Conservation (phyloP, 2,113 vertebrate genomes). For the Psilopogon haemacephalus region DNA sequence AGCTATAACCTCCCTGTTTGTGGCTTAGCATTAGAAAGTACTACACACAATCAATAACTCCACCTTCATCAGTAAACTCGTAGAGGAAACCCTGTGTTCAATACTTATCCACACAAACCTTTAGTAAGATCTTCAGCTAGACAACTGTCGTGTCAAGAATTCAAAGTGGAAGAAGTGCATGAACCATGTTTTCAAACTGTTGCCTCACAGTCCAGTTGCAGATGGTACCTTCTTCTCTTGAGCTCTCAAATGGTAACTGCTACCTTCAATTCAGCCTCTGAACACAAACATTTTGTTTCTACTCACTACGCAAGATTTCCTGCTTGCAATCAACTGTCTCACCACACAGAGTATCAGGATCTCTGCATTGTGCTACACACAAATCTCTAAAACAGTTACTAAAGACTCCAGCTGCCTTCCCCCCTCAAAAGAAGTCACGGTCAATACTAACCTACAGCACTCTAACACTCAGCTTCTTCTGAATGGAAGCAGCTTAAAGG, state of each 20-base stretch:
- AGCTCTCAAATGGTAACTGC: neutral
- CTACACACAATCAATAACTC: neutral
- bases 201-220: neutral
- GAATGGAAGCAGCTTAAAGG: neutral
- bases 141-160: conserved; percentile 5
- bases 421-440: neutral
- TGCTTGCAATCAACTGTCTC: neutral
- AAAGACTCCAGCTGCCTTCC: neutral
- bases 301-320: neutral
- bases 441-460: neutral
- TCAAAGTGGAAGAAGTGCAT: neutral
- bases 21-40: neutral
- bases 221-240: neutral
- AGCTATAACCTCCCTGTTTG: neutral
- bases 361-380: neutral
- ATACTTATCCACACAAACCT: conserved; percentile 30
- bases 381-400: neutral
- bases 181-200: conserved; percentile 53
- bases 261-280: neutral
- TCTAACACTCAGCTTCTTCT: neutral
- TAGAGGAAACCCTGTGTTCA: conserved; percentile 20
- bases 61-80: conserved; percentile 1
- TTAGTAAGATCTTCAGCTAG: neutral
- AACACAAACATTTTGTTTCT: conserved; percentile 1
- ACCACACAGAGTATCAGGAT: neutral